Evolutionary conservation across 2,888 invertebrate species (phyloP).

Genomic region (Bellardia bayeri): DNA sequence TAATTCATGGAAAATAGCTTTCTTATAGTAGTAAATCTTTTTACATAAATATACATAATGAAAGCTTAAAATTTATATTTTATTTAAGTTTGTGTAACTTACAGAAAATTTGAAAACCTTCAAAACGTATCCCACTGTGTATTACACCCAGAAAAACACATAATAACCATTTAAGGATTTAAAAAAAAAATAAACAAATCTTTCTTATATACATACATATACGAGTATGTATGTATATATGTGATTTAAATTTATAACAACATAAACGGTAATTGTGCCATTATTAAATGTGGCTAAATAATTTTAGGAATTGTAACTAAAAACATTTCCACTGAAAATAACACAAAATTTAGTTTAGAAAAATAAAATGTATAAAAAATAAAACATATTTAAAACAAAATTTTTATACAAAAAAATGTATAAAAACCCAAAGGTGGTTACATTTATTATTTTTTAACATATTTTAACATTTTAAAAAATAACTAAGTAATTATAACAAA

Average conservation of each 20-base stretch:
- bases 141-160: not conserved
- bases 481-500: slow-evolving; percentile 38
- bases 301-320: slow-evolving; percentile 45
- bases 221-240: slow-evolving; percentile 8
- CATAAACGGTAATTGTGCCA: slow-evolving; percentile 61
- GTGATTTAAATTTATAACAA: slow-evolving; percentile 65
- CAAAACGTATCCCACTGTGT: not conserved
- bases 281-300: slow-evolving; percentile 62
- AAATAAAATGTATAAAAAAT: not conserved
- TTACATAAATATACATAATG: no score
- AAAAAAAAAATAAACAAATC: not conserved
- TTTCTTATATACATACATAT: slow-evolving; percentile 10
- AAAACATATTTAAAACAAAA: slow-evolving; percentile 13
- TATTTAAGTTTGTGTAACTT: no score
- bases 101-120: no score
- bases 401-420: slow-evolving; percentile 6
- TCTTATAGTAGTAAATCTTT: no score
- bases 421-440: slow-evolving; percentile 60
- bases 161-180: not conserved
- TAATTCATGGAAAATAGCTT: no score
- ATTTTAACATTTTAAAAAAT: slow-evolving; percentile 14
- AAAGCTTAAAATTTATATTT: no score
- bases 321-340: slow-evolving; percentile 30
- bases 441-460: slow-evolving; percentile 40
- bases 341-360: slow-evolving; percentile 46